Conservation (phyloP, 2,797 vertebrate genomes). For the Petrocephalus schoutedeni region DNA sequence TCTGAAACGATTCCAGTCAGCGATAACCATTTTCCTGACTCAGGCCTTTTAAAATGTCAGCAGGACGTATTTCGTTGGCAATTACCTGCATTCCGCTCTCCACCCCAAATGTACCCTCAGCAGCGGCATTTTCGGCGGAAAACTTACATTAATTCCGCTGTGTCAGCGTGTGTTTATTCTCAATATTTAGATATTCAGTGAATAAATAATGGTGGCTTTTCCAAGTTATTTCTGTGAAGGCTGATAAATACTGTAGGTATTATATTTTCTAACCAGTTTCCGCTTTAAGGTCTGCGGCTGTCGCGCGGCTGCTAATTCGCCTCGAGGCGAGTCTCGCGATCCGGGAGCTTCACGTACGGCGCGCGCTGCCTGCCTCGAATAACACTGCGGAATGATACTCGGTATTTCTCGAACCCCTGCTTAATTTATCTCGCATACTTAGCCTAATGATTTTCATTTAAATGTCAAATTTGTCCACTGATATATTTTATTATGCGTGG, state of each 20-base stretch:
- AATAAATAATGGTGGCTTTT: neutral
- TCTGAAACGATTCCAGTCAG: neutral
- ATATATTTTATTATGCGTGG: neutral
- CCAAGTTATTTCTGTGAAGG: neutral
- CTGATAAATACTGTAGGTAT: neutral
- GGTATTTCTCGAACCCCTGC: neutral
- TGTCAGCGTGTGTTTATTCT: neutral
- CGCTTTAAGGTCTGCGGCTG: neutral
- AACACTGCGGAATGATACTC: neutral
- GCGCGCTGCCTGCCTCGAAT: neutral
- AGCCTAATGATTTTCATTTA: neutral
- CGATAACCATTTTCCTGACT: slow-evolving; percentile 2
- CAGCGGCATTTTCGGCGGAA: neutral
- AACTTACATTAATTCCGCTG: neutral
- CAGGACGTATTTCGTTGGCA: neutral
- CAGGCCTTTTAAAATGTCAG: neutral
- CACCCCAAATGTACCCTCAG: neutral
- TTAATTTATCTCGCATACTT: neutral
- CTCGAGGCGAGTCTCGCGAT: neutral
- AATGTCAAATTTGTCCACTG: neutral
- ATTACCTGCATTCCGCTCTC: neutral
- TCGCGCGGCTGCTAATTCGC: neutral
- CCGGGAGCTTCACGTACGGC: too few relatives aligned
- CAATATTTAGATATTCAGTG: neutral
- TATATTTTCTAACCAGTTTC: neutral